phyloP scores from a whole-genome alignment of 2,113 vertebrate species.

The Phainopepla nitens region DNA sequence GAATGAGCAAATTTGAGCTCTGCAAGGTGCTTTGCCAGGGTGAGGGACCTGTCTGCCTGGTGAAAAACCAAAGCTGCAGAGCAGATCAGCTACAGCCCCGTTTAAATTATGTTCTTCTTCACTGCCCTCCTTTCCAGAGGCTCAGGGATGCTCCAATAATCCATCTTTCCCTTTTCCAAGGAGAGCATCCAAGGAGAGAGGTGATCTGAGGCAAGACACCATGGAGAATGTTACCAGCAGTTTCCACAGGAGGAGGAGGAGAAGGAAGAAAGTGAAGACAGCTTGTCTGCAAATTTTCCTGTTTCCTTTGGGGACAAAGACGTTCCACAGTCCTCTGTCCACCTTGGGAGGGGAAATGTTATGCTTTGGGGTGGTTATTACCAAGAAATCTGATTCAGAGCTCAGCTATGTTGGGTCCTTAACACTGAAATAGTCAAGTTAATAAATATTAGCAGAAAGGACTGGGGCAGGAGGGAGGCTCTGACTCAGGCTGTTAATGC shows the following conservation, averaged over 20 bases:
- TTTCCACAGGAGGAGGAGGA: background rate
- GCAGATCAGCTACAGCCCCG: background rate
- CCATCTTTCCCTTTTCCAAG: background rate
- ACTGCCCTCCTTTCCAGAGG: background rate
- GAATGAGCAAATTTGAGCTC: background rate
- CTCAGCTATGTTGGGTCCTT: background rate
- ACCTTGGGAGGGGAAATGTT: slow-evolving; percentile 24
- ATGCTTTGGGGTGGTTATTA: slow-evolving; percentile 24
- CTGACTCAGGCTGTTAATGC: background rate
- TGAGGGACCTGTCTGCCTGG: background rate
- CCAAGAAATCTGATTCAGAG: slow-evolving; percentile 34
- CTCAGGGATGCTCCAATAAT: background rate
- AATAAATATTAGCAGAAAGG: slow-evolving; percentile 20
- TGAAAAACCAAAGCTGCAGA: background rate
- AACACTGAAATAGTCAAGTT: background rate
- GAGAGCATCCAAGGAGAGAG: background rate
- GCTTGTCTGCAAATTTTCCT: background rate
- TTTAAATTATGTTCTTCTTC: background rate
- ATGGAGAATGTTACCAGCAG: background rate
- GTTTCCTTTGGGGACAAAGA: background rate
- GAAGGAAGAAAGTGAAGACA: background rate
- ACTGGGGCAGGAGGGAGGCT: background rate
- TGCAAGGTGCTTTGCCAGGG: background rate
- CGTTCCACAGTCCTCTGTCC: background rate
- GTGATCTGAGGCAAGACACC: background rate